Evolutionary conservation across 2,797 vertebrate genomes (phyloP), one percentile per base, ranked within the genome.

Genomic region (Sebastolobus altivelis): DNA sequence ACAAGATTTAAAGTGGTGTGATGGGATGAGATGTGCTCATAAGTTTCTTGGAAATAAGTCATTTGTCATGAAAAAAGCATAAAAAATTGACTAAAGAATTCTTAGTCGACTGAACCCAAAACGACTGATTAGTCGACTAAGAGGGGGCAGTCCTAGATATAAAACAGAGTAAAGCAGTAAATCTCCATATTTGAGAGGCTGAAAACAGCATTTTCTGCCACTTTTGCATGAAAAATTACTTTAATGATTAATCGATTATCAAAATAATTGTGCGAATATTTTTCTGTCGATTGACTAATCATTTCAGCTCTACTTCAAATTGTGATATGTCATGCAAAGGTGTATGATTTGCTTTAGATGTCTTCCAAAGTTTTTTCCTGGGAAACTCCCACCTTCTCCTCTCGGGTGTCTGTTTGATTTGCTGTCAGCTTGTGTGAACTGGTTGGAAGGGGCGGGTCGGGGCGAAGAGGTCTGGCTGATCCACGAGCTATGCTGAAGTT

Each of bases 401-500:
- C 76, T 66, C 14, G 10, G 70, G 77, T 79, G 71, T 85, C 77
- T 79, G 40, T 84, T 85, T 90, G 73, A 87, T 87, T 85, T 52
- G 69, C 59, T 76, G 71, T 69, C 27, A 61, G 73, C 69, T 27
- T 61, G 65, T 81, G 55, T 72, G 72, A 77, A 56, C 65, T 59
- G 70, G 77, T 58, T 68, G 22, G n/a, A 73, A 80, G 72, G 46
- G 90, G 88, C 33, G 79, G 81, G 85, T 81, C 76, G 76, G 61
- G 70, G 65, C 27, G 82, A 84, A 82, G 87, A 82, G 88, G 40
- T 72, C 79, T 75, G 73, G 60, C 83, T 88, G 91, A 89, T 86
- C 80, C 81, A 69, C 66, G 20, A 83, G 73, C 84, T 92, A 81
- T 86, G 89, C 85, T 80, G 82, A 85, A 83, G 88, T 91, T 93